Evolutionary conservation across 2,113 vertebrate species (phyloP).

Genomic region (Catagonus wagneri): DNA sequence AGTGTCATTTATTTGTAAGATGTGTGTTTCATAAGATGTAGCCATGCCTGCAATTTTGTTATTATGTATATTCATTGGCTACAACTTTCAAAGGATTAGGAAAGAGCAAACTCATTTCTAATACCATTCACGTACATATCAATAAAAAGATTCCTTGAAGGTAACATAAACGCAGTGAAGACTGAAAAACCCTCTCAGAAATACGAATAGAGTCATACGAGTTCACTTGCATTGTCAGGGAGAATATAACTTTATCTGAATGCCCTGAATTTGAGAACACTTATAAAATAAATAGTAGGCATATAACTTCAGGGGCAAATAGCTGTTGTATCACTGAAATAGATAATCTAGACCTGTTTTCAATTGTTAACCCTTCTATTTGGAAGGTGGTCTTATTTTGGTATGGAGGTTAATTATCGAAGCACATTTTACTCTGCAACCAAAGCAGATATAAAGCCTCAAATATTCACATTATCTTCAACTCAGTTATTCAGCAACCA

Average conservation of each 20-base stretch:
- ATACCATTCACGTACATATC: conserved; percentile 14
- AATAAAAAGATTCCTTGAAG: conserved; percentile 67
- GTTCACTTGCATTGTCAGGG: conserved; percentile 65
- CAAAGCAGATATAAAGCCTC: not conserved
- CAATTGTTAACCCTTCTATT: not conserved
- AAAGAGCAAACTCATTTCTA: conserved; percentile 64
- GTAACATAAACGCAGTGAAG: conserved; percentile 73
- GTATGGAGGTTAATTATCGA: not conserved
- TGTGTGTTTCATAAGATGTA: conserved; percentile 30
- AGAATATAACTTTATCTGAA: conserved; percentile 82
- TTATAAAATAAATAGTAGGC: conserved; percentile 55
- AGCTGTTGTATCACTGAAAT: conserved; percentile 1
- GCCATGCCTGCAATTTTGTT: conserved; percentile 13
- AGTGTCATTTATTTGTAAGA: conserved; percentile 47
- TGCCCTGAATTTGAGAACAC: conserved; percentile 65
- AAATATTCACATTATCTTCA: not conserved
- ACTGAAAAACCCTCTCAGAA: conserved; percentile 77
- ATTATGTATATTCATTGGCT: conserved; percentile 63
- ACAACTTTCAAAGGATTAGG: conserved; percentile 70
- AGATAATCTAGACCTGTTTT: not conserved
- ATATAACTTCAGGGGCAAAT: conserved; percentile 59
- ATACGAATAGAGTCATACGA: conserved; percentile 66
- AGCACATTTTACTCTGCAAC: not conserved
- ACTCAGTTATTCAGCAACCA: not conserved
- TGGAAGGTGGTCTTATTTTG: not conserved